Evolutionary conservation across 2,888 invertebrate genomes (phyloP), one percentile per base, ranked within the genome.

Genomic region (Galerucella pusilla): DNA sequence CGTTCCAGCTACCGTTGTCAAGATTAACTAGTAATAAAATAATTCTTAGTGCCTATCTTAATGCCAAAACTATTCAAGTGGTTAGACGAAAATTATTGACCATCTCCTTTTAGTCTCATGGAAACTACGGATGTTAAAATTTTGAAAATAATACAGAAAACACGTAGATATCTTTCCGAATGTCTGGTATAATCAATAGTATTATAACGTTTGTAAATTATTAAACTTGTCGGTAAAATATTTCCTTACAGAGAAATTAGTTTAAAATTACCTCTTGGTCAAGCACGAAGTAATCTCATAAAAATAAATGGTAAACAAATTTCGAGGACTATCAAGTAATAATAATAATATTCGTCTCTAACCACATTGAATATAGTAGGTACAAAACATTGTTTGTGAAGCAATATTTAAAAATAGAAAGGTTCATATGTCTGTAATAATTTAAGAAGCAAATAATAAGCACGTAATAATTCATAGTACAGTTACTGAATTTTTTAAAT

Each of bases 371-470:
- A 42, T 42, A 9, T 42, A 42, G 35, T 42, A 42, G 35, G 35
- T 42, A 42, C 68, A 20, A 69, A 69, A 73, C 57, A 64, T 68
- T 68, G 54, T 57, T 68, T 64, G 64, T 70, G 35, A 69, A 60
- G 49, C 63, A 69, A 69, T 65, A 64, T 70, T 74, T 74, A 70
- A 64, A 70, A 70, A 74, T 74, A 74, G 70, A 70, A 74, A 70
- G 60, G 46, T 74, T 68, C 49, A 68, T 59, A 68, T 25, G 28
- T 54, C n/a, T 42, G 54, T 57, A 20, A 57, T 68, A 68, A 68
- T 68, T n/a, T 68, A 57, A 45, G 35, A 16, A 57, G 42, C 42
- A 68, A 68, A 68, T 68, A 68, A 68, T 35, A 54, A 54, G 25
- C 12, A 60, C 14, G 49, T 49, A 49, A 49, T 12, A 49, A 49